Conservation (phyloP, 1,140 invertebrate genomes). For the Drosophila sturtevanti region DNA sequence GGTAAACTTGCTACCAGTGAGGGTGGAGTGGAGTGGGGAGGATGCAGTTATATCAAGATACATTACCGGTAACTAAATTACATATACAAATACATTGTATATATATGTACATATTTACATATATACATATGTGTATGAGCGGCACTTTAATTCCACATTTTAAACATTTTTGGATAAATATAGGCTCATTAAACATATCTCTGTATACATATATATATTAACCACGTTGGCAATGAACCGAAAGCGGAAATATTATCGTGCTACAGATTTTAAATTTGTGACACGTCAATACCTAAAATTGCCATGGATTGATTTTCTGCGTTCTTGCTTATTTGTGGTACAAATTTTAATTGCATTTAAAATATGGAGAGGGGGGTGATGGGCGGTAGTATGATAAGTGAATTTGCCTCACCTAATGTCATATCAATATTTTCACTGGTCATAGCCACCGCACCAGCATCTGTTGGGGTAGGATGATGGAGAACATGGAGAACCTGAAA, state of each 20-base stretch:
- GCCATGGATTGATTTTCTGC: conserved; percentile 37
- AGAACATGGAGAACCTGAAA: conserved; percentile 61
- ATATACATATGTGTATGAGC: background rate
- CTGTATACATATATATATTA: background rate
- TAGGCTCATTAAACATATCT: background rate
- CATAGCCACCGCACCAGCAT: conserved; percentile 89
- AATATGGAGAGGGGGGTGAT: background rate
- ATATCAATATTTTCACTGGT: conserved; percentile 91
- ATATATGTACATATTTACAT: background rate
- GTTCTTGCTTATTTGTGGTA: conserved; percentile 3
- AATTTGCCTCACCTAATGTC: conserved; percentile 88
- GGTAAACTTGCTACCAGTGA: background rate
- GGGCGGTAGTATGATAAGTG: background rate
- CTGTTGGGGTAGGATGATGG: conserved; percentile 43
- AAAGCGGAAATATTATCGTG: conserved; percentile 34
- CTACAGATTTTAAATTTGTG: conserved; percentile 49
- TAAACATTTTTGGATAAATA: background rate
- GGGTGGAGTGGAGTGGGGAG: background rate
- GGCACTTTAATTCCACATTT: background rate
- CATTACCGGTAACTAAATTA: background rate
- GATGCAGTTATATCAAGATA: background rate
- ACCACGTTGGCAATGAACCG: conserved; percentile 43
- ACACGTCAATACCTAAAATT: conserved; percentile 61
- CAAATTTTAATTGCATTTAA: conserved; percentile 6
- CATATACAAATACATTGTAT: background rate